Percentiles rank a stretch among this genome's conserved stretches.
Conservation (phyloP, 2,113 vertebrate species). For the Apeltes quadracus region DNA sequence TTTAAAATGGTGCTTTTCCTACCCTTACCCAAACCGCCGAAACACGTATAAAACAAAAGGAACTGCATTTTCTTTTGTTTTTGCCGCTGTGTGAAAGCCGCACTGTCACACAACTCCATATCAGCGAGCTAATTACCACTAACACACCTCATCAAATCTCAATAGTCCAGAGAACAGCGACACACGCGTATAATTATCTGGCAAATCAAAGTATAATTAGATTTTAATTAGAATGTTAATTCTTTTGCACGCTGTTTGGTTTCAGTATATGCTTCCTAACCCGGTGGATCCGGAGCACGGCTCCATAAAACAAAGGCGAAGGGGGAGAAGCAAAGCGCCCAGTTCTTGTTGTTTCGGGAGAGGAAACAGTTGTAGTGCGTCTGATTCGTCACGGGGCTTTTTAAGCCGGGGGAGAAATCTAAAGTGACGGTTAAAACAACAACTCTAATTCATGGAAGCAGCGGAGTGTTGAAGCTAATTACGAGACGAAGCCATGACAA, state of each 20-base stretch:
- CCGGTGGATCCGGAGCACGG: conserved; percentile 55
- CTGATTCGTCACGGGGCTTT: conserved; percentile 69
- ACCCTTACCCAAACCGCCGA: conserved; percentile 9
- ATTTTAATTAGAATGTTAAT: conserved; percentile 80
- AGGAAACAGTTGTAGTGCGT: conserved; percentile 53
- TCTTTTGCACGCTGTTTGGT: conserved; percentile 64
- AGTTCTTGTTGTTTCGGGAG: conserved; percentile 50
- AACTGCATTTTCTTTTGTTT: conserved; percentile 48
- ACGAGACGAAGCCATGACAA: conserved; percentile 61
- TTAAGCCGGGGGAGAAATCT: conserved; percentile 66
- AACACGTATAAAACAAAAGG: conserved; percentile 10
- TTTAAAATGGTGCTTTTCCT: too few species aligned
- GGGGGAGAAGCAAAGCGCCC: conserved; percentile 40
- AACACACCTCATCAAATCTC: conserved; percentile 76
- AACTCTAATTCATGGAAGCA: conserved; percentile 67
- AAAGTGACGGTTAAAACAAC: conserved; percentile 76
- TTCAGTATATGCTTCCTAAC: conserved; percentile 57
- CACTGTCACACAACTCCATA: conserved; percentile 59
- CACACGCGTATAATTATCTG: conserved; percentile 74
- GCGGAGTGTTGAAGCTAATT: conserved; percentile 72
- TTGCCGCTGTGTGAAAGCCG: conserved; percentile 19
- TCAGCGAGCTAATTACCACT: conserved; percentile 64
- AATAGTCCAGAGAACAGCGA: conserved; percentile 67
- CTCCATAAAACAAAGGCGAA: conserved; percentile 47
- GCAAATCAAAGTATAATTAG: conserved; percentile 75